Evolutionary conservation across 2,888 invertebrate species (phyloP), one percentile per base, ranked within the genome.

Genomic region (Octodonta nipae): DNA sequence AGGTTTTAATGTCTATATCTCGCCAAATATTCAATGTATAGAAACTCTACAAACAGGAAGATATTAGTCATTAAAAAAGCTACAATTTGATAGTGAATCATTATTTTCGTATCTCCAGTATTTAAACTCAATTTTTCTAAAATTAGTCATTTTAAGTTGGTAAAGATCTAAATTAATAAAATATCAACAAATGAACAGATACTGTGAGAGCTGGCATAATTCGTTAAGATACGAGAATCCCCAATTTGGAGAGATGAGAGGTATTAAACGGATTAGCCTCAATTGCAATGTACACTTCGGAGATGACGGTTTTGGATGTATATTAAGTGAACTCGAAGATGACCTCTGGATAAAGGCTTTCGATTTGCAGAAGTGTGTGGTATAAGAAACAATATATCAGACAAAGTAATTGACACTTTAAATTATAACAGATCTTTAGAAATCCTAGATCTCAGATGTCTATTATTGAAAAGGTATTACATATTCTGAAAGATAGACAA

Each of bases 281-380:
- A 80, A 82, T 46, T 70, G 70, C 17, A 85, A 85, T 60, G 69
- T 73, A 0, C 65, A 65, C 37, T 59, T 85, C 8, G 72, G 75
- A 0, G 80, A 84, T 52, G 61, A 62, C 0, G 84, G 80, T 0
- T 60, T 75, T 0, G 51, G 56, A 15, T 57, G 65, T 12, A 68
- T 85, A 17, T 58, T 79, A 0, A 75, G 80, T 20, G 74, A 77
- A 11, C 63, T 84, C 4, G 69, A 75, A 29, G 85, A 85, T 50
- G 84, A 83, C 54, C 66, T 81, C 30, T 85, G 84, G 84, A 70
- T 85, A 13, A 82, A 80, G 63, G 84, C 78, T 1, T 49, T 85
- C 31, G 84, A 85, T 50, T 59, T 83, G 49, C 83, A 83, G 51
- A 70, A 73, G 44, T 84, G 84, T 51, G n/a, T n/a, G 80, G 79